A percentile compares a stretch with the other conserved stretches of the same genome.
phyloP scores from a whole-genome alignment of 2,797 vertebrate genomes.

The Hipposideros larvatus region DNA sequence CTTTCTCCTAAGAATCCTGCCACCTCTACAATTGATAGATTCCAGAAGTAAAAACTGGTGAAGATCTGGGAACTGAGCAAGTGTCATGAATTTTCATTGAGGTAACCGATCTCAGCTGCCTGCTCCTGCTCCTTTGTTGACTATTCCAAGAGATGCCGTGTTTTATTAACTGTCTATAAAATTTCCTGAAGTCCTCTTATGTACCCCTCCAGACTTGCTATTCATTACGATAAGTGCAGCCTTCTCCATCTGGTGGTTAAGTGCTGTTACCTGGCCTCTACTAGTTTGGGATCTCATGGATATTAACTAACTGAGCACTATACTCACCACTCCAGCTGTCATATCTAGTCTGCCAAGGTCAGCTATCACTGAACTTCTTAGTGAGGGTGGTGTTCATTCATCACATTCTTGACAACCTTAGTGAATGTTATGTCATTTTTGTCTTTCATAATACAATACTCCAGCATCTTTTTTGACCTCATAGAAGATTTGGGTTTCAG shows the following conservation, averaged over 20 bases:
- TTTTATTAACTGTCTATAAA: not conserved
- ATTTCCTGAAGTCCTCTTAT: not conserved
- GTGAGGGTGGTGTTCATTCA: not conserved
- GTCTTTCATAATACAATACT: not conserved
- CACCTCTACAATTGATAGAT: not conserved
- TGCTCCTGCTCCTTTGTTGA: not conserved
- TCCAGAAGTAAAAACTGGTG: not conserved
- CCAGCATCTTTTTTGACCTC: not conserved
- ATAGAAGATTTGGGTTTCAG: not conserved
- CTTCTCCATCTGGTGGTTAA: not conserved
- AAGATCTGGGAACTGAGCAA: not conserved
- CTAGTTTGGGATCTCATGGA: not conserved
- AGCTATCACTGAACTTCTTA: not conserved
- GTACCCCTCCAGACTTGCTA: accelerated
- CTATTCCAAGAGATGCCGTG: not conserved
- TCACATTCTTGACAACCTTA: not conserved
- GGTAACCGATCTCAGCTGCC: not conserved
- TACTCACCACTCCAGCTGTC: not conserved
- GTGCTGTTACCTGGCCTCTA: not conserved
- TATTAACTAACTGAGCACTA: not conserved
- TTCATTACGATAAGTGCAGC: not conserved
- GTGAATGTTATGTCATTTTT: not conserved
- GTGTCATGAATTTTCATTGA: not conserved
- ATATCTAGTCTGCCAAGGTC: not conserved
- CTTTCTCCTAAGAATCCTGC: not conserved